phyloP scores from a whole-genome alignment of 2,113 vertebrate genomes.

The Ctenomys sociabilis region DNA sequence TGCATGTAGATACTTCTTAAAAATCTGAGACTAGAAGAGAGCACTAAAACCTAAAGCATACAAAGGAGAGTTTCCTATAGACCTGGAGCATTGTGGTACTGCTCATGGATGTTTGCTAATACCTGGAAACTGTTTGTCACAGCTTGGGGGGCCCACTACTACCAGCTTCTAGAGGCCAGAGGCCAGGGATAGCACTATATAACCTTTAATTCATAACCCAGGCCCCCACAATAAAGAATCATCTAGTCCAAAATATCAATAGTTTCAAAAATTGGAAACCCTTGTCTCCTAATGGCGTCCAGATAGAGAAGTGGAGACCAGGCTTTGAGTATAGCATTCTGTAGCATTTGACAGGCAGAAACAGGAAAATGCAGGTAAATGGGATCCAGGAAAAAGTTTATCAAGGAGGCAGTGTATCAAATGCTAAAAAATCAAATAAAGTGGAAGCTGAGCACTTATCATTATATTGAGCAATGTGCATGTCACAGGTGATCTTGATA shows the following conservation, averaged over 20 bases:
- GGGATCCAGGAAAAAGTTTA: not conserved
- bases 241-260: not conserved
- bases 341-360: not conserved
- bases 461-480: not conserved
- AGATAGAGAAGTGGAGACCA: not conserved
- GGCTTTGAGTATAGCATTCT: not conserved
- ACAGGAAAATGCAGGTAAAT: not conserved
- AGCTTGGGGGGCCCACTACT: not conserved
- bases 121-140: not conserved
- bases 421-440: not conserved
- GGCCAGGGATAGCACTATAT: not conserved
- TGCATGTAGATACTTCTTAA: not conserved
- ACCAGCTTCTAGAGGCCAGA: not conserved
- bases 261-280: not conserved
- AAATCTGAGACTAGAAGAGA: not conserved
- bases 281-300: not conserved
- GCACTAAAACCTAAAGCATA: not conserved
- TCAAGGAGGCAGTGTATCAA: not conserved
- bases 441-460: not conserved
- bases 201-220: not conserved
- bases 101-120: not conserved
- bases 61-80: constrained; percentile 7
- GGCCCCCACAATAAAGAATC: not conserved
- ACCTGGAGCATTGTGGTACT: not conserved
- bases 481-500: not conserved